phyloP scores from a whole-genome alignment of 2,113 vertebrate genomes.

The Talpa occidentalis region DNA sequence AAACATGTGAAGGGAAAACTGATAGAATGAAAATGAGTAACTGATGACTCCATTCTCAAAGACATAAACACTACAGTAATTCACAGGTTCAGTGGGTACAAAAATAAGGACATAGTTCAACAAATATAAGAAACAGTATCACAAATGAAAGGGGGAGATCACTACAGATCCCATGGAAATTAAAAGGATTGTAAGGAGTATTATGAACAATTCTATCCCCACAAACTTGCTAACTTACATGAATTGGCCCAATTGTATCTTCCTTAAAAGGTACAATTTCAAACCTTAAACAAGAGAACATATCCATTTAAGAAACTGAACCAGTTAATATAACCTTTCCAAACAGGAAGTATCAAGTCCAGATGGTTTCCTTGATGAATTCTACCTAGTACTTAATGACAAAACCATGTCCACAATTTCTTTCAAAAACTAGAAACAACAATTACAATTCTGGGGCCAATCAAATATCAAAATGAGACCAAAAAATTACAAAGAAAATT shows the following conservation, averaged over 20 bases:
- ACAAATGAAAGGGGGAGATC: neutral
- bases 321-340: neutral
- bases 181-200: neutral
- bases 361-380: neutral
- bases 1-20: neutral
- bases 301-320: neutral
- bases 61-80: neutral
- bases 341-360: neutral
- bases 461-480: neutral
- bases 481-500: conserved; percentile 35
- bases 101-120: neutral
- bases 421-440: conserved; percentile 1
- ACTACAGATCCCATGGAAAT: neutral
- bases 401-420: neutral
- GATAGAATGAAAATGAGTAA: neutral
- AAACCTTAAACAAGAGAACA: neutral
- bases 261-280: neutral
- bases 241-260: neutral
- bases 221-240: neutral
- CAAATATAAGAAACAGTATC: neutral
- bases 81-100: neutral
- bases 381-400: conserved; percentile 1
- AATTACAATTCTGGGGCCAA: neutral
- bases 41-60: neutral
- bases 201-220: neutral